A percentile compares a stretch with the other conserved stretches of the same genome.
These are phyloP conservation scores for Meganola albula DNA, from an alignment of 2,888 invertebrate genomes.

Conservation along the genomic window DNA sequence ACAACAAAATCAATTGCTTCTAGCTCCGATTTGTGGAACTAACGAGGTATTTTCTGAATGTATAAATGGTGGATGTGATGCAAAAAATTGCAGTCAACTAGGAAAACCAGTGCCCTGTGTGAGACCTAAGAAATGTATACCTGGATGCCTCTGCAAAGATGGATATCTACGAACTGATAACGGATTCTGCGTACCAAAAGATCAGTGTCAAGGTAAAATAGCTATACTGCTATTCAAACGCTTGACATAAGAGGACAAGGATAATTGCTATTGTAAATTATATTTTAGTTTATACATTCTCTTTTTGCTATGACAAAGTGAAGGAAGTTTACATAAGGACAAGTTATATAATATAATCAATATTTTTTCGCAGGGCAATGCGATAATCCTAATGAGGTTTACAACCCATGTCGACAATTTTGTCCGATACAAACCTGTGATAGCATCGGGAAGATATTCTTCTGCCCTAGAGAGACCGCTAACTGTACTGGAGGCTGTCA, in stretches of 20 bases:
- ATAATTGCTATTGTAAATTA: no score
- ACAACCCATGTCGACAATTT: slow-evolving; percentile 20
- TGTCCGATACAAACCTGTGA: slow-evolving; percentile 35
- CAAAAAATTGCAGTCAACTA: slow-evolving; percentile 35
- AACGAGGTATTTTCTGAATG: slow-evolving; percentile 37
- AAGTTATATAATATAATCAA: background rate
- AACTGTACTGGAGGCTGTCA: slow-evolving; percentile 26
- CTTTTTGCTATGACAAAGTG: no score
- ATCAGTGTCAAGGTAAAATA: no score
- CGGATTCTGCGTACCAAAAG: slow-evolving; percentile 33
- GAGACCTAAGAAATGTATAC: slow-evolving; percentile 27
- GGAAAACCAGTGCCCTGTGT: slow-evolving; percentile 30
- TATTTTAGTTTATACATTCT: no score
- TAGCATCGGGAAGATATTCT: slow-evolving; percentile 13
- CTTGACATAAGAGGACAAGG: no score
- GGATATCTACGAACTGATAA: slow-evolving; percentile 31
- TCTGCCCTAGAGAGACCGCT: slow-evolving; percentile 11
- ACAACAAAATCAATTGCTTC: slow-evolving; percentile 3
- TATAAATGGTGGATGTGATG: slow-evolving; percentile 35
- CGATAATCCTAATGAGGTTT: slow-evolving; percentile 16
- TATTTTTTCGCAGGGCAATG: slow-evolving; percentile 4
- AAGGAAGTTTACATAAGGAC: no score
- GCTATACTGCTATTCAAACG: no score
- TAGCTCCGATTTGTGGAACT: slow-evolving; percentile 22
- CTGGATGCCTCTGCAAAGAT: slow-evolving; percentile 38